phyloP scores from a whole-genome alignment of 2,888 invertebrate species.

The Ophion ventricosus region DNA sequence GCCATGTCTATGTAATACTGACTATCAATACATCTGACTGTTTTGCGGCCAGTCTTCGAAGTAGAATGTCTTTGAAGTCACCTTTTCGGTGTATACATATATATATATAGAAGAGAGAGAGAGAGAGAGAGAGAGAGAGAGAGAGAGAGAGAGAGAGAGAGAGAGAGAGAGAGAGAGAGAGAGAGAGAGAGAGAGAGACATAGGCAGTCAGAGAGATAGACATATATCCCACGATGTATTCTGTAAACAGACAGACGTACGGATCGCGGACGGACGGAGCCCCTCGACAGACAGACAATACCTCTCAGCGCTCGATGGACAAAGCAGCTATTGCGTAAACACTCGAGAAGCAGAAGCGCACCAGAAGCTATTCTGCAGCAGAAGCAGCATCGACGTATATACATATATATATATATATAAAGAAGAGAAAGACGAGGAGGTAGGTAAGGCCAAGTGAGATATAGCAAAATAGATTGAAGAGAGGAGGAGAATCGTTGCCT shows the following conservation, averaged over 20 bases:
- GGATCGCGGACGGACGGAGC: conserved; percentile 73
- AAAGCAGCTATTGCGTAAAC: conserved; percentile 83
- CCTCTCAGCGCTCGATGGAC: conserved; percentile 82
- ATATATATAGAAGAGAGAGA: too few species aligned
- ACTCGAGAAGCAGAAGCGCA: conserved; percentile 76
- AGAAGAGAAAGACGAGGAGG: conserved; percentile 42
- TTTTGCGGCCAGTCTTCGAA: neutral
- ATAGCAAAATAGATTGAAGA: conserved; percentile 62
- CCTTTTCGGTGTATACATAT: neutral
- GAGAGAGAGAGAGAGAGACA: too few species aligned
- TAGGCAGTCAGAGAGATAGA: conserved; percentile 22
- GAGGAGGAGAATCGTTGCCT: conserved; percentile 43
- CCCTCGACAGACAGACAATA: conserved; percentile 81
- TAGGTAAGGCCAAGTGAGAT: conserved; percentile 60
- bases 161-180: too few species aligned
- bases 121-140: neutral
- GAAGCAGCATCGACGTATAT: conserved; percentile 24
- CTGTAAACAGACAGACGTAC: conserved; percentile 73
- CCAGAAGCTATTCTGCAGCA: conserved; percentile 52
- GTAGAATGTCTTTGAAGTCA: neutral
- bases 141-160: conserved; percentile 54
- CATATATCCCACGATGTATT: conserved; percentile 71
- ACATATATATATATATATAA: neutral
- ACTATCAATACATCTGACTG: neutral
- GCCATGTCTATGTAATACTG: too few species aligned